phyloP scores from a whole-genome alignment of 2,888 invertebrate genomes.

The Cheilosia grossa region DNA sequence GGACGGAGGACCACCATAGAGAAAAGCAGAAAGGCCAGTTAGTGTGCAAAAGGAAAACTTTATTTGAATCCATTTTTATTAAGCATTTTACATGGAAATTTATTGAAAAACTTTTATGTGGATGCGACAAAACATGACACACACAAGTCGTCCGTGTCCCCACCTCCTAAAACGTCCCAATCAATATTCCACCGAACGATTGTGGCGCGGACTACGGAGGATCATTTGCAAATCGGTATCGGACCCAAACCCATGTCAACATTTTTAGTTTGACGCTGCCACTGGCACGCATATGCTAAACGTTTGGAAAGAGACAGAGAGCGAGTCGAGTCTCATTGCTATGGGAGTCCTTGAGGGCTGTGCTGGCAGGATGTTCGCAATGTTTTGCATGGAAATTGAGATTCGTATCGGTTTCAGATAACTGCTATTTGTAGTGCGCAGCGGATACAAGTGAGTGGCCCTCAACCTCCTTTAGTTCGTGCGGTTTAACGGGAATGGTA shows the following conservation, averaged over 20 bases:
- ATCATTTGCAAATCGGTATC: constrained; percentile 38
- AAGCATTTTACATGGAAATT: constrained; percentile 72
- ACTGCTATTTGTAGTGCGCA: constrained; percentile 16
- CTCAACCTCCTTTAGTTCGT: not conserved
- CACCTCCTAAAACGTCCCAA: constrained; percentile 19
- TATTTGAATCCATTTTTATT: constrained; percentile 74
- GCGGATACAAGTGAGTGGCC: constrained; percentile 16
- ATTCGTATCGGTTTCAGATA: constrained; percentile 70
- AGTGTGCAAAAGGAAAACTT: constrained; percentile 60
- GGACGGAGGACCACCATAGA: constrained; percentile 39
- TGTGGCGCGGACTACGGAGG: constrained; percentile 26
- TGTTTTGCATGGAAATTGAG: constrained; percentile 72
- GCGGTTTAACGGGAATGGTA: constrained; percentile 40
- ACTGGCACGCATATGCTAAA: constrained; percentile 64
- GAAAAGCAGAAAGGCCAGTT: constrained; percentile 42
- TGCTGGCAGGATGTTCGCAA: constrained; percentile 22
- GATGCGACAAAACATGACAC: constrained; percentile 70
- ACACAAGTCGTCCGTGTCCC: constrained; percentile 13
- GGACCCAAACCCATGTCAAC: constrained; percentile 46
- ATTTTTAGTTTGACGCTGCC: constrained; percentile 45
- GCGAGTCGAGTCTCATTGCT: constrained; percentile 24
- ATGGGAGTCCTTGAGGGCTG: constrained; percentile 51
- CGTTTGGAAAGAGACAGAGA: not conserved
- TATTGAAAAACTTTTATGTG: constrained; percentile 73
- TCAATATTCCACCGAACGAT: constrained; percentile 54